Evolutionary conservation across 92 coral and sea anemone species (phyloP).

Genomic region (Diadumene lineata): DNA sequence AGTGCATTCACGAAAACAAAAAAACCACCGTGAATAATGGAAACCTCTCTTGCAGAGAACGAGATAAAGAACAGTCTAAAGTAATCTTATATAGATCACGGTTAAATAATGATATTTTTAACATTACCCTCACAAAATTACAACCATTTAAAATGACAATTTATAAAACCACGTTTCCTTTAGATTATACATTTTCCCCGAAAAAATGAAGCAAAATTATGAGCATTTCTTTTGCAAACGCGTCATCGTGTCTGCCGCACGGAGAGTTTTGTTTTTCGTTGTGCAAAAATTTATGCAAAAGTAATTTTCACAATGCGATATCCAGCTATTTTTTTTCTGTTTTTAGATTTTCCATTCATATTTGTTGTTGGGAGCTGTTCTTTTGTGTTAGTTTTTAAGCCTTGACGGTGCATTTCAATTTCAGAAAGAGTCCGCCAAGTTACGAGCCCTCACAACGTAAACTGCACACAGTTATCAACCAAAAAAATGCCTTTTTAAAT

Average conservation of each 20-base stretch:
- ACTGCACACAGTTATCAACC: too few species aligned
- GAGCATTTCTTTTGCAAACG: not conserved
- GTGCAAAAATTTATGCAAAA: slow-evolving; percentile 1
- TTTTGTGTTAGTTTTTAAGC: not conserved
- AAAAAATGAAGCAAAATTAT: not conserved
- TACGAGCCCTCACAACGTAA: too few species aligned
- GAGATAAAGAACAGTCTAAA: slow-evolving; percentile 41
- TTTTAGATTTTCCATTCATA: slow-evolving; percentile 1
- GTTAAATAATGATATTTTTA: slow-evolving; percentile 25
- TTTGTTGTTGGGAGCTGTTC: not conserved
- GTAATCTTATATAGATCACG: slow-evolving; percentile 20
- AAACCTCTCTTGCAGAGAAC: slow-evolving; percentile 50
- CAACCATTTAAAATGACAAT: not conserved
- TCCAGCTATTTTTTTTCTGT: not conserved
- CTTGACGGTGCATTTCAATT: not conserved
- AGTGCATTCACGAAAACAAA: slow-evolving; percentile 41
- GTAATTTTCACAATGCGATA: not conserved
- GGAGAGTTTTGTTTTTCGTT: not conserved
- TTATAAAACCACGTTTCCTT: not conserved
- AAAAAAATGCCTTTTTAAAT: too few species aligned
- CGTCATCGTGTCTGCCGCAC: not conserved
- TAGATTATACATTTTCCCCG: not conserved
- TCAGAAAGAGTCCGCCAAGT: too few species aligned
- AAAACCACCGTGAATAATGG: slow-evolving; percentile 59
- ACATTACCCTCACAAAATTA: not conserved